These are phyloP conservation scores for Labrus mixtus DNA, from an alignment of 2,113 vertebrate genomes.

Conservation along the genomic window DNA sequence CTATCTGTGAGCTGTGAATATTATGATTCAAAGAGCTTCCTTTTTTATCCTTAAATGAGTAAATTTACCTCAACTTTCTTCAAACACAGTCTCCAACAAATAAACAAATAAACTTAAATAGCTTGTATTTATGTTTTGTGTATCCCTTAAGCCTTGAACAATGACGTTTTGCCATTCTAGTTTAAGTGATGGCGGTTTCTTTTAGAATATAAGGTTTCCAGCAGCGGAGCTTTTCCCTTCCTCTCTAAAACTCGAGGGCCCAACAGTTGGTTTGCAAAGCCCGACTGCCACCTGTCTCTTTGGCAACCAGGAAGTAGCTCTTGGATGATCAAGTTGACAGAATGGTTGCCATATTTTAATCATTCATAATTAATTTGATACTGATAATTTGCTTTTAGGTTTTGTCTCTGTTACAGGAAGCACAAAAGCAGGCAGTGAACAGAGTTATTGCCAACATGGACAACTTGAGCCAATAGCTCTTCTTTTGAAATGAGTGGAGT, in stretches of 20 bases:
- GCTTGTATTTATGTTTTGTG: no score
- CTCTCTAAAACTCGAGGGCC: neutral
- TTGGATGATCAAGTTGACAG: conserved; percentile 24
- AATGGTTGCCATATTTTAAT: conserved; percentile 28
- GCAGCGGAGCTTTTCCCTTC: neutral
- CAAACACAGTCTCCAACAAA: no score
- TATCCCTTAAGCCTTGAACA: no score
- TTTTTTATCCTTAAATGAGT: no score
- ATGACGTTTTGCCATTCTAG: no score
- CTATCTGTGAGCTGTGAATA: no score
- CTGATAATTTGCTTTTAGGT: conserved; percentile 3
- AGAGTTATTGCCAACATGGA: neutral
- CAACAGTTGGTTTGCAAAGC: neutral
- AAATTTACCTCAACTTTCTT: no score
- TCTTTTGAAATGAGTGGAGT: neutral
- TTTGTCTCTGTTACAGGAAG: neutral
- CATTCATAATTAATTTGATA: conserved; percentile 36
- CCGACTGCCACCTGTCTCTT: conserved; percentile 20
- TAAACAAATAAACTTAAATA: no score
- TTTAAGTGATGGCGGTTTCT: no score
- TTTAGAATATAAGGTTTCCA: neutral
- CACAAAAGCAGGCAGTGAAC: neutral
- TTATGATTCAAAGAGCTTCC: no score
- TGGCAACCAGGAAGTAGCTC: conserved; percentile 29
- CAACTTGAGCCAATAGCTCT: neutral